These are phyloP conservation scores for Gobiocypris rarus DNA, from an alignment of 2,113 vertebrate species.

Conservation along the genomic window DNA sequence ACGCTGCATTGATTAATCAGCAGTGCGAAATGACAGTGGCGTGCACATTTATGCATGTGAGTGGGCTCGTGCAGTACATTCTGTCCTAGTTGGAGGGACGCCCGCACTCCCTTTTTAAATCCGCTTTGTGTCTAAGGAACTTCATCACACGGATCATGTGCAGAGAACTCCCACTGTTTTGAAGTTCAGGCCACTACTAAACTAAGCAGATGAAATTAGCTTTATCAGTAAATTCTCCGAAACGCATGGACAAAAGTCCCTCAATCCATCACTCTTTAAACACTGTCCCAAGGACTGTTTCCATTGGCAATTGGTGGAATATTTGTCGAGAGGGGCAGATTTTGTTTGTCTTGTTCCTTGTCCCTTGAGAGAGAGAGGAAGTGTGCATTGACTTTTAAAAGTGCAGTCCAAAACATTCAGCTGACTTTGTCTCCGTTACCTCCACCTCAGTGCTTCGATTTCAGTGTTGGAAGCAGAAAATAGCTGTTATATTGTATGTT, in stretches of 20 bases:
- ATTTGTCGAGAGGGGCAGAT: slow-evolving; percentile 16
- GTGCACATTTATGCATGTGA: slow-evolving; percentile 37
- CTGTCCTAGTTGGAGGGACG: slow-evolving; percentile 44
- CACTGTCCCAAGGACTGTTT: slow-evolving; percentile 22
- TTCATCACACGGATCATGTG: slow-evolving; percentile 29
- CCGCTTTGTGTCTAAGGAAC: slow-evolving; percentile 39
- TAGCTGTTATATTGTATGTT: not conserved
- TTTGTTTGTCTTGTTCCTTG: slow-evolving; percentile 1
- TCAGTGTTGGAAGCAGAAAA: slow-evolving; percentile 2
- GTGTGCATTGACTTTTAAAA: slow-evolving; percentile 1
- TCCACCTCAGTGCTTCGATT: not conserved
- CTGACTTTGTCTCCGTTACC: not conserved
- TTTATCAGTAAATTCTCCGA: slow-evolving; percentile 19
- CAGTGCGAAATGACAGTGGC: slow-evolving; percentile 46
- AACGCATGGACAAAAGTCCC: not conserved
- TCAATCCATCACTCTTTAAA: slow-evolving; percentile 30
- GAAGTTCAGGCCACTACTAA: not conserved
- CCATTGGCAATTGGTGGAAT: not conserved
- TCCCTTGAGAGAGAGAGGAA: not conserved
- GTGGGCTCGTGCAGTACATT: slow-evolving; percentile 26
- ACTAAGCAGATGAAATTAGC: not conserved
- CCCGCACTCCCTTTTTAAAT: slow-evolving; percentile 22
- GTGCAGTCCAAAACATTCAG: not conserved
- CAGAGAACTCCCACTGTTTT: slow-evolving; percentile 3
- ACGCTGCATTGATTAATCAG: slow-evolving; percentile 38